Base-by-base conservation (phyloP, 1,140 invertebrate species). In the Lysiphlebus fabarum region DNA sequence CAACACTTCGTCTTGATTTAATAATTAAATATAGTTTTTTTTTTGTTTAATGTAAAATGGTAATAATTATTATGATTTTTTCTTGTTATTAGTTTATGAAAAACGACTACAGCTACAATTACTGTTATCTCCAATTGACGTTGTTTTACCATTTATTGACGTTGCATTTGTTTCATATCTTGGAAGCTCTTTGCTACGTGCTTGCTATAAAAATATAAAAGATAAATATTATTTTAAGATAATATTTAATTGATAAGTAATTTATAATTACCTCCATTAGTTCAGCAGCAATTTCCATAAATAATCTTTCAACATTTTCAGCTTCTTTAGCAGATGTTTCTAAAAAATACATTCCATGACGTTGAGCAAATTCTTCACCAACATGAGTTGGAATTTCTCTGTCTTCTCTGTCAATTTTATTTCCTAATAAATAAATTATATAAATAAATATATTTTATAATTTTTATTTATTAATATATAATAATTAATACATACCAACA, bases 291-390 rank as follows among this genome's bases (percentile, higher is more conserved):
- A 98, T 97, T 78, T 96, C 93, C 85, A 93, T 90, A 79, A 98
- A 98, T 54, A 98, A 81, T 78, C 92, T 88, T 79, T 99, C 96
- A 36, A 99, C 96, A 82, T 98, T 98, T 68, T 96, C 93, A 37
- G 95, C 93, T 80, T 98, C 94, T 81, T 98, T 98, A 10, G 96
- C 96, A 37, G 95, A 98, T 33, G 96, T 98, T 83, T 99, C 96
- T 73, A 98, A 86, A 79, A 98, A 96, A 78, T 95, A 95, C 94
- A 98, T 98, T 66, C 93, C 91, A 76, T 97, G 92, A 65, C 90
- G 85, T 73, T 93, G 89, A 42, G 95, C 93, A 85, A 97, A 98
- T 74, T 96, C 91, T 80, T 96, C 91, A n/a, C 93, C 95, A 47
- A 97, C 92, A 74, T 92, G 88, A 9, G 88, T 87, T 7, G 95